Base-by-base conservation (phyloP, 2,797 vertebrate genomes). In the Diplodus puntazzo region DNA sequence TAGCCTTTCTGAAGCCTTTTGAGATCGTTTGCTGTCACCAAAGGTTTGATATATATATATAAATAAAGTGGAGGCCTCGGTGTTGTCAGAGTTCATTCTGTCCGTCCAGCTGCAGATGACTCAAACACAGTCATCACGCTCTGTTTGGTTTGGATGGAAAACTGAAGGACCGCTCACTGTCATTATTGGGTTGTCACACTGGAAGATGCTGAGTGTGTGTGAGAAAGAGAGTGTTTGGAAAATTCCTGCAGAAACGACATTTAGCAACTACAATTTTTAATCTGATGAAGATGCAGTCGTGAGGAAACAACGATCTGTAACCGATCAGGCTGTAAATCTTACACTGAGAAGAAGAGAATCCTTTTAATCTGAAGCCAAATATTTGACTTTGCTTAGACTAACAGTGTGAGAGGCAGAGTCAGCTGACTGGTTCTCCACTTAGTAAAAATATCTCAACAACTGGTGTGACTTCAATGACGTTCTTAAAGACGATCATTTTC, bases 111-210 rank as follows among this genome's bases (percentile, higher is more conserved):
- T 82, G 69, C 52, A 48, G 69, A 63, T 6, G 52, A 43, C 48
- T 78, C 69, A 75, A 76, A 67, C 75, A 78, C 69, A 53, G 65
- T 77, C 58, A 58, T 74, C 76, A 57, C 0, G 34, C 55, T 73
- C 7, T 21, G 45, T 62, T 74, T 48, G 79, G 69, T 82, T 79
- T 82, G 79, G 68, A 66, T 25, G 59, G 9, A n/a, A 52, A 68
- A 11, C 25, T n/a, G 1, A 64, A 16, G n/a, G 48, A 18, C 46
- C 11, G 43, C 81, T 82, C 61, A n/a, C 42, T 52, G 71, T 67
- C 66, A 75, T 68, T 64, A 68, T 45, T 20, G n/a, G 52, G 20
- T 64, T 53, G 50, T 69, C 69, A 64, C 73, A 39, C 42, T 78
- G 48, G 34, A 62, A 66, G 25, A 46, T 11, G n/a, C 21, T 21